Evolutionary conservation across 2,113 vertebrate genomes (phyloP).

Genomic region (Benitochromis conjunctus): DNA sequence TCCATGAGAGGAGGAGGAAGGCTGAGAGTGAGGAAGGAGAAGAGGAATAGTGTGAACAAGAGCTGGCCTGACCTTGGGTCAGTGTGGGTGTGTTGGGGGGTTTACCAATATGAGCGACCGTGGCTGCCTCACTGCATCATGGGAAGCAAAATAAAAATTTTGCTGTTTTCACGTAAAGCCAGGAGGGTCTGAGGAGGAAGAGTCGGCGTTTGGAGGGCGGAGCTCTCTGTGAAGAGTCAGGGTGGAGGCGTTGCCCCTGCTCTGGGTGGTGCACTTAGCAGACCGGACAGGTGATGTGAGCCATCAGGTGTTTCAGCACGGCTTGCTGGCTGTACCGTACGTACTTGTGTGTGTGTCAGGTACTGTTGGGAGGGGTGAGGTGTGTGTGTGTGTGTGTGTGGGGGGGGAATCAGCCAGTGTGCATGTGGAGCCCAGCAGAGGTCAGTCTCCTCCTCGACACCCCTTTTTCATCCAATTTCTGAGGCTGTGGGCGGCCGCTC

Average conservation of each 20-base stretch:
- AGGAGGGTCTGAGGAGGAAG: background rate
- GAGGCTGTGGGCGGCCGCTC: constrained; percentile 67
- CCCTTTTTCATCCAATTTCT: constrained; percentile 71
- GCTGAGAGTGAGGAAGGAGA: background rate
- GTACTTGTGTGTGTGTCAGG: constrained; percentile 36
- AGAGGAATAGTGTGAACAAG: background rate
- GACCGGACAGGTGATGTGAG: background rate
- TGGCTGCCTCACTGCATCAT: background rate
- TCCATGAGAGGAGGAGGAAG: background rate
- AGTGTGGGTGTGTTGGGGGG: background rate
- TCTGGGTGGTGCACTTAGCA: background rate
- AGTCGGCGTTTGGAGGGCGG: background rate
- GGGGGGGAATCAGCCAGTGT: constrained; percentile 53
- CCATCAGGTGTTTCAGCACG: background rate
- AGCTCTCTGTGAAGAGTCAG: background rate
- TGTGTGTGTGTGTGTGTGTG: background rate
- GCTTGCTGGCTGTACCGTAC: background rate
- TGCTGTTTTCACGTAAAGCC: background rate
- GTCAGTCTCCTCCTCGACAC: constrained; percentile 69
- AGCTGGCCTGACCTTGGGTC: background rate
- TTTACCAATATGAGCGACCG: background rate
- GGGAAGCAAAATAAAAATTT: accelerated
- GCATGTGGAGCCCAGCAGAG: constrained; percentile 47
- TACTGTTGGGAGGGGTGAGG: background rate
- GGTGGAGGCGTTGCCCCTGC: background rate